Evolutionary conservation across 2,113 vertebrate genomes (phyloP), one percentile per base, ranked within the genome.

Genomic region (Malaclemys terrapin): DNA sequence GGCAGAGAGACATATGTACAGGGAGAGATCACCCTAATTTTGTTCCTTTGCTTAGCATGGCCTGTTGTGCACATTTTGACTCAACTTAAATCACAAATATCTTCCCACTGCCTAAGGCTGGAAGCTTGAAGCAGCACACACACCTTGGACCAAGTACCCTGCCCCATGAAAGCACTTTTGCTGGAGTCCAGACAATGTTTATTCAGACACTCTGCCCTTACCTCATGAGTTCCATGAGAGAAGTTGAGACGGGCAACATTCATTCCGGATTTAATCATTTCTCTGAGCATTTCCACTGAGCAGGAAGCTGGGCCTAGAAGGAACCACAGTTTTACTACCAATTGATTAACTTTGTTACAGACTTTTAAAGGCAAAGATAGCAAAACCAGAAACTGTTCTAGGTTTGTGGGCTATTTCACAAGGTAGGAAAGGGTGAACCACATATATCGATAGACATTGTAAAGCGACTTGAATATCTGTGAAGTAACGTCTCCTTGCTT

Each of bases 231-330:
- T 93, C 99, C 99, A 1, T 99, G 99, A 93, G 99, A 99, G 98
- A 99, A 99, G 98, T 99, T 99, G 98, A 99, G 97, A 92, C 99
- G 99, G 89, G 99, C 99, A 97, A 99, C 98, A 49, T 99, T 99
- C 99, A 99, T 99, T 95, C 99, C 99, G 97, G 99, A 97, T 95
- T 99, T 99, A 98, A 99, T 99, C 99, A 99, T 99, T 97, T 99
- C 98, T 98, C 98, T 99, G 97, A 99, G 91, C 62, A 91, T 99
- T 0, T 99, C 99, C 97, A 99, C 99, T 0, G 99, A 98, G 35
- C 99, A 98, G 94, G 99, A 99, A 82, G 98, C 99, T 47, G 99
- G 99, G 95, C 99, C 99, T 99, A 93, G 78, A 22, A 88, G 57
- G 24, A 75, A 94, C 29, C 24, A 81, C 5, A 72, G 91, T 72